A percentile compares a stretch with the other conserved stretches of the same genome.
These are phyloP conservation scores for Stictonetta naevosa DNA, from an alignment of 2,113 vertebrate genomes.

Conservation along the genomic window DNA sequence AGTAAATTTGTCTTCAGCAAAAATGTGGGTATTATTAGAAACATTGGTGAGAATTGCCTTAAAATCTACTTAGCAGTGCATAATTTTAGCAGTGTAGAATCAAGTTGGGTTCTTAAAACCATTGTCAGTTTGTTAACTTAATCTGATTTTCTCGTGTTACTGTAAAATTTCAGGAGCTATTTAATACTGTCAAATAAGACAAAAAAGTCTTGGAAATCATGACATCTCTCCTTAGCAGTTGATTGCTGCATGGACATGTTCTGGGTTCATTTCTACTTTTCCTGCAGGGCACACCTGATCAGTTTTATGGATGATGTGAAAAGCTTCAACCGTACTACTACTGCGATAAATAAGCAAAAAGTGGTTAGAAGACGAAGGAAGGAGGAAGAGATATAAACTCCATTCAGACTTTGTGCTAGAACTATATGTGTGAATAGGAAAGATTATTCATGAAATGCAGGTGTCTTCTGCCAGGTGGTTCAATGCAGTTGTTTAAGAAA, in stretches of 20 bases:
- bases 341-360: background rate
- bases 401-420: background rate
- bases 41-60: slow-evolving; percentile 1
- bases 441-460: background rate
- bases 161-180: slow-evolving; percentile 25
- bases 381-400: background rate
- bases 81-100: background rate
- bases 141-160: slow-evolving; percentile 17
- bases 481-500: background rate
- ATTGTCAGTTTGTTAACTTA: slow-evolving; percentile 9
- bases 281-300: background rate
- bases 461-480: background rate
- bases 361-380: background rate
- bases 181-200: background rate
- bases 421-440: background rate
- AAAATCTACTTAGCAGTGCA: slow-evolving; percentile 60
- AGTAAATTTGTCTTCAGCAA: slow-evolving; percentile 44
- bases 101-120: background rate
- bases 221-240: background rate
- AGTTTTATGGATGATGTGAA: background rate
- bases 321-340: background rate
- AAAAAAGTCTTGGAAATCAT: background rate
- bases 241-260: background rate
- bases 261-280: background rate
- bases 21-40: background rate